These are phyloP conservation scores for Sakesphorus luctuosus DNA, from an alignment of 2,113 vertebrate species.

Conservation along the genomic window DNA sequence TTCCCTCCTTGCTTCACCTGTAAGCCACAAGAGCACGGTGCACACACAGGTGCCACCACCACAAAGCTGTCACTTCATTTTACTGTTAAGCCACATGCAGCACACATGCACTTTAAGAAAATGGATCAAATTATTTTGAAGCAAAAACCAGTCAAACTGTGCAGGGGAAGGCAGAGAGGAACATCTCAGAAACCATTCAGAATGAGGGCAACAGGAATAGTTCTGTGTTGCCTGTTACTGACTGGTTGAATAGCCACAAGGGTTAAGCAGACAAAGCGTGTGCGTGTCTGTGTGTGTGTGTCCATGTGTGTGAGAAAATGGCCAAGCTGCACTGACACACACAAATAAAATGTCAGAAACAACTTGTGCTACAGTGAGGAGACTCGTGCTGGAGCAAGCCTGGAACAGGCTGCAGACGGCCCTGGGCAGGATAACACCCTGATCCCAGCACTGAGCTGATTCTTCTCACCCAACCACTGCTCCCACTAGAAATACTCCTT, in stretches of 20 bases:
- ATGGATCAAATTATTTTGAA: not conserved
- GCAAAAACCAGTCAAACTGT: not conserved
- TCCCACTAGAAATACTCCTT: not conserved
- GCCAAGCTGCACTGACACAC: not conserved
- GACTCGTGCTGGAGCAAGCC: not conserved
- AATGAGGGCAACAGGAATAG: not conserved
- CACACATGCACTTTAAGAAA: not conserved
- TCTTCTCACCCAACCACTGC: not conserved
- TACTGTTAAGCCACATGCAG: not conserved
- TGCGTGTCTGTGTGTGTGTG: no score
- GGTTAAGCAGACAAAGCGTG: not conserved
- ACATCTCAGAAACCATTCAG: not conserved
- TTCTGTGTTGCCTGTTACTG: not conserved
- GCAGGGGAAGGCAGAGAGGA: not conserved
- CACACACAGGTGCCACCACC: not conserved
- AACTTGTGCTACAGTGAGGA: not conserved
- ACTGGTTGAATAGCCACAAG: not conserved
- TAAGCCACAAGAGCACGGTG: not conserved
- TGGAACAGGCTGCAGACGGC: not conserved
- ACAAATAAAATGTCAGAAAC: not conserved
- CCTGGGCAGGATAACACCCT: not conserved
- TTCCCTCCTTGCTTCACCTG: not conserved
- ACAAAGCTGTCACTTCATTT: not conserved
- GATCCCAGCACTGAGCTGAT: not conserved
- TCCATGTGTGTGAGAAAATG: no score